Base-by-base conservation (phyloP, 2,888 invertebrate species). In the Leptura quadrifasciata region DNA sequence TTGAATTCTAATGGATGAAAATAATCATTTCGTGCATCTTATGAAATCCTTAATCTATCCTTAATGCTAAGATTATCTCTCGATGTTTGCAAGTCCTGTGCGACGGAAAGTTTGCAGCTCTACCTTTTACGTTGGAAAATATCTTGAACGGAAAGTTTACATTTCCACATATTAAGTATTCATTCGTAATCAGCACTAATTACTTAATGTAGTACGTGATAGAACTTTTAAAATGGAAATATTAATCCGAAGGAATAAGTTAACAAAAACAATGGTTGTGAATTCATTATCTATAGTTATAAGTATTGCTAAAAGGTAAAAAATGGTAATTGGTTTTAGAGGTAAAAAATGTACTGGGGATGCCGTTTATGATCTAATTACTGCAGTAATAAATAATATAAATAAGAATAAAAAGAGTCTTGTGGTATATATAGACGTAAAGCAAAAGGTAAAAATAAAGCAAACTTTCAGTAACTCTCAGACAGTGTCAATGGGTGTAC, bases 1-100 rank as follows among this genome's bases (percentile, higher is more conserved):
- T 47, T 47, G 47, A 47, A 47, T 47, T n/a, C 47, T 47, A 47
- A 47, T 47, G 47, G 47, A 47, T n/a, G 47, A n/a, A 47, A 47
- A 47, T 47, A n/a, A 47, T 12, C 47, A 47, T 47, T 47, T 47
- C 47, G 47, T 47, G n/a, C 47, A 47, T 47, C 47, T 47, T 0
- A 3, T 47, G 47, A 47, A 47, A 47, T 47, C n/a, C n/a, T n/a
- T 47, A 47, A 47, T 47, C 15, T 47, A n/a, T 1, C 47, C 47
- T 47, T 47, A 47, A 47, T n/a, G n/a, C n/a, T n/a, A 47, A 47
- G 47, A 47, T 47, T 47, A 47, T 47, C n/a, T 47, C 2, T n/a
- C 1, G 47, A 47, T 47, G 12, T 6, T 47, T 15, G 47, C n/a
- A n/a, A n/a, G n/a, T n/a, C 39, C 39, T 39, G 39, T n/a, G 15